A percentile compares a stretch with the other conserved stretches of the same genome.
phyloP scores from a whole-genome alignment of 2,797 vertebrate species.

The Sebastes itinus region DNA sequence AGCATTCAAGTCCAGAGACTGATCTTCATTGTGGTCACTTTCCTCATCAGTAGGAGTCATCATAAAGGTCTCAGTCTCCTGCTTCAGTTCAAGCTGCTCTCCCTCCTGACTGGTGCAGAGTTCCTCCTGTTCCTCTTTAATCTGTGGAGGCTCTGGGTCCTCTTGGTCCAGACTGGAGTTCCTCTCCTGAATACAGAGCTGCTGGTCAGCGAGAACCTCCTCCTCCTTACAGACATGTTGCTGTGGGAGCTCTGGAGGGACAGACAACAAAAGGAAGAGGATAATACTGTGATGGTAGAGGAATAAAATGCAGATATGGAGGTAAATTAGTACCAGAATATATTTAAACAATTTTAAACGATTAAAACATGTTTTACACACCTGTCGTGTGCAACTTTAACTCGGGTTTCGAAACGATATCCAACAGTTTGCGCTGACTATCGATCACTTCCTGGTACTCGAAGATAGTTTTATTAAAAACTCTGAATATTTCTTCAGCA shows the following conservation, averaged over 20 bases:
- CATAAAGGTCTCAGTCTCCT: background rate
- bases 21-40: background rate
- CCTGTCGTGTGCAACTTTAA: too few relatives aligned
- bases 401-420: too few relatives aligned
- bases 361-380: too few relatives aligned
- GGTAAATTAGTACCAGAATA: background rate
- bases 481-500: too few relatives aligned
- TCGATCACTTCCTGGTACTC: too few relatives aligned
- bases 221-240: background rate
- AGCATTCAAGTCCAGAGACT: too few relatives aligned
- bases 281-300: background rate
- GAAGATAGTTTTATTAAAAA: too few relatives aligned
- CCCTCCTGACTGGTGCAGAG: background rate
- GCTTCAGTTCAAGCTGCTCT: background rate
- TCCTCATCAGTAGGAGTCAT: background rate
- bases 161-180: background rate
- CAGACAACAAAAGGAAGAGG: accelerated
- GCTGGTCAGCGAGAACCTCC: background rate
- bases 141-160: background rate
- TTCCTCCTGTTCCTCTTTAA: background rate
- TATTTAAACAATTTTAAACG: background rate
- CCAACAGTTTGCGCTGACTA: too few relatives aligned
- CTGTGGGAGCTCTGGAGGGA: constrained; percentile 4
- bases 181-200: background rate
- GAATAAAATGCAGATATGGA: background rate